Conservation (phyloP, 1,140 invertebrate genomes). For the Atta colombica region DNA sequence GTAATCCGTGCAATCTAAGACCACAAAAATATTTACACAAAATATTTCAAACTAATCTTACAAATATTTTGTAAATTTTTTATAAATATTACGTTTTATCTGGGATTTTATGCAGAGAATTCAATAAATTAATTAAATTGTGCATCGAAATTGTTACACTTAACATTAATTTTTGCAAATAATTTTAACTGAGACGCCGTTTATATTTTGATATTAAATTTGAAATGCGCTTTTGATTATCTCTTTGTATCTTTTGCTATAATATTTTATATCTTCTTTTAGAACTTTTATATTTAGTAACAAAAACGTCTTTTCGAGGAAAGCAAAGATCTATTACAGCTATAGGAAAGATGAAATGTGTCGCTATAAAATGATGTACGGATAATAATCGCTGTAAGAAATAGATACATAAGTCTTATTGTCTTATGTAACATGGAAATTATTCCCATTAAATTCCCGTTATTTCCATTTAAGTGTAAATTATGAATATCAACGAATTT, state of each 20-base stretch:
- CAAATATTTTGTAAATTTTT: too few species aligned
- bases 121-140: conserved; percentile 10
- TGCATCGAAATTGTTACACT: neutral
- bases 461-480: neutral
- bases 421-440: neutral
- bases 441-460: neutral
- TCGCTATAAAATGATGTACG: conserved; percentile 16
- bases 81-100: too few species aligned
- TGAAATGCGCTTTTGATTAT: neutral
- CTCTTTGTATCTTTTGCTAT: neutral
- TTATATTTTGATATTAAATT: conserved; percentile 1
- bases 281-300: neutral
- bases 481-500: neutral
- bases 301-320: neutral
- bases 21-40: too few species aligned
- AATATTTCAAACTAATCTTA: too few species aligned
- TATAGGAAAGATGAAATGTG: conserved; percentile 19
- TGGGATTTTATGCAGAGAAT: too few species aligned
- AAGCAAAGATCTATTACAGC: neutral
- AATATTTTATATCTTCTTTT: neutral
- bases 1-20: too few species aligned
- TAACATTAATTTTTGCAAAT: neutral
- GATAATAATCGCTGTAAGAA: conserved; percentile 8
- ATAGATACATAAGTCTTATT: neutral
- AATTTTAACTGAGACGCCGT: neutral